Percentiles rank a stretch among this genome's conserved stretches.
Evolutionary conservation across 2,113 vertebrate genomes (phyloP).

Genomic region (Neodontobutis hainanensis): DNA sequence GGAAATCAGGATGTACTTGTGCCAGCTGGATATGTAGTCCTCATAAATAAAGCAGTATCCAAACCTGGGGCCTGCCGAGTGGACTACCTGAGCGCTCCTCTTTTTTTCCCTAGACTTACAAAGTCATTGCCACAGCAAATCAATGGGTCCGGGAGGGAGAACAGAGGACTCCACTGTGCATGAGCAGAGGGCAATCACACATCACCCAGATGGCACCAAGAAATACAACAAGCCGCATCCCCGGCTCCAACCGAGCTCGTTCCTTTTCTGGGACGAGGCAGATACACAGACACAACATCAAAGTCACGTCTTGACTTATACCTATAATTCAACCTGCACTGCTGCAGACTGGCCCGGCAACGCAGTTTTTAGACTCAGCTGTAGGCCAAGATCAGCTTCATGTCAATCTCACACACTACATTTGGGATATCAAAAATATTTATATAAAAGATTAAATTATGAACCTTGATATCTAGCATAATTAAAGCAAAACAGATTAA

Average conservation of each 20-base stretch:
- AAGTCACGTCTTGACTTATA: slow-evolving; percentile 8
- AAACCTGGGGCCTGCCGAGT: slow-evolving; percentile 22
- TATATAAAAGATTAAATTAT: too few species aligned
- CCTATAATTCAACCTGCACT: slow-evolving; percentile 19
- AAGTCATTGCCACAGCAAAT: slow-evolving; percentile 48
- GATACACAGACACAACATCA: slow-evolving; percentile 9
- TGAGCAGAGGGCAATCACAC: slow-evolving; percentile 55
- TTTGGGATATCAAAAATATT: too few species aligned
- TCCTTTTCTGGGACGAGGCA: slow-evolving; percentile 17
- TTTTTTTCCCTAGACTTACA: slow-evolving; percentile 20
- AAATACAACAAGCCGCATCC: slow-evolving; percentile 32
- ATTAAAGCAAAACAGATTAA: too few species aligned
- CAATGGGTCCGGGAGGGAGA: slow-evolving; percentile 47
- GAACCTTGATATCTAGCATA: too few species aligned
- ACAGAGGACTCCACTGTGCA: slow-evolving; percentile 43
- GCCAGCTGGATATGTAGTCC: slow-evolving; percentile 21
- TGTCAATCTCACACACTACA: background rate
- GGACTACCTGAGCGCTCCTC: slow-evolving; percentile 36
- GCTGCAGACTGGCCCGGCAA: background rate
- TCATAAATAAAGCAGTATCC: slow-evolving; percentile 48
- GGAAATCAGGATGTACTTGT: slow-evolving; percentile 11
- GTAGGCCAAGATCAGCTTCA: background rate
- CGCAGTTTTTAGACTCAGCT: background rate
- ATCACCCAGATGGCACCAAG: slow-evolving; percentile 40
- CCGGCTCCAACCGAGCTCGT: slow-evolving; percentile 27